Percentiles rank a stretch among this genome's conserved stretches.
These are phyloP conservation scores for Orcinus orca DNA, from an alignment of 2,113 vertebrate genomes.

Conservation along the genomic window DNA sequence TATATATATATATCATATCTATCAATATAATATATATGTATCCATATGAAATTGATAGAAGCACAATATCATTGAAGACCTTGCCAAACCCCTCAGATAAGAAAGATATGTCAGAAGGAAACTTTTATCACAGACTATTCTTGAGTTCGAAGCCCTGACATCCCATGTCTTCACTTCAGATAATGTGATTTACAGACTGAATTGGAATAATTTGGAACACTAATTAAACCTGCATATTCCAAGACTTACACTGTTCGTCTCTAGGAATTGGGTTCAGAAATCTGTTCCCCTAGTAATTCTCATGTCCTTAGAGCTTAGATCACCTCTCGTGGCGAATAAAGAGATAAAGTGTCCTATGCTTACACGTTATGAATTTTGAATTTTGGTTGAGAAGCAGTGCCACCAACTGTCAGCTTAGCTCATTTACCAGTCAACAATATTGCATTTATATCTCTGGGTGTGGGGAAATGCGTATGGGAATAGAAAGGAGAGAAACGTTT, in stretches of 20 bases:
- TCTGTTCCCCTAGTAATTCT: background rate
- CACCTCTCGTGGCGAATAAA: background rate
- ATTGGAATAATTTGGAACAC: background rate
- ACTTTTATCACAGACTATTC: background rate
- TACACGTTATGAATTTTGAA: background rate
- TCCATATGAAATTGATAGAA: background rate
- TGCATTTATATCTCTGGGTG: background rate
- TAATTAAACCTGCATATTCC: background rate
- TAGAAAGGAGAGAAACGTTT: background rate
- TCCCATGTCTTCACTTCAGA: background rate
- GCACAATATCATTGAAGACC: background rate
- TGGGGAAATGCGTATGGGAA: background rate
- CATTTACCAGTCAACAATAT: background rate
- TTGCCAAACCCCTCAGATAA: background rate
- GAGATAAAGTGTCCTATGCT: background rate
- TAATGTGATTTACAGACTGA: background rate
- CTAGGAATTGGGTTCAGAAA: background rate
- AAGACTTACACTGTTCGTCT: background rate
- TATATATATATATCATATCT: background rate
- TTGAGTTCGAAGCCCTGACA: background rate
- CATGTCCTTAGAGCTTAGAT: background rate
- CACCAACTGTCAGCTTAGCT: constrained; percentile 62
- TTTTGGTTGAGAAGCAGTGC: constrained; percentile 66
- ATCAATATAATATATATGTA: background rate
- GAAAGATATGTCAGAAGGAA: background rate